Evolutionary conservation across 2,888 invertebrate genomes (phyloP), one percentile per base, ranked within the genome.

Genomic region (Pseudanteris insignis): DNA sequence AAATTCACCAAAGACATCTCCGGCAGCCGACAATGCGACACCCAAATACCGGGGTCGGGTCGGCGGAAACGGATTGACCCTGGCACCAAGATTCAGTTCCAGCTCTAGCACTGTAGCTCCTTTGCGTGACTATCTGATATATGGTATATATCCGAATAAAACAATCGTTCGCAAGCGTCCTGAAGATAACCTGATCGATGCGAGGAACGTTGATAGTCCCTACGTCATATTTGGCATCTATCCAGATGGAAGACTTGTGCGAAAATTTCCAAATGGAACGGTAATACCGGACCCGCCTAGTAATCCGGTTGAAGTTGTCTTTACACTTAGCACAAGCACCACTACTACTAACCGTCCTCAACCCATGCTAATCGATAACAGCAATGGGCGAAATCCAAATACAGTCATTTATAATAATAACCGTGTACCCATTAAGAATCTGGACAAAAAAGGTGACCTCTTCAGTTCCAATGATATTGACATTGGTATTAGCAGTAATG

Each of bases 191-290:
- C 77, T 84, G 72, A 83, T 87, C 80, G 87, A 88, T 76, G 82
- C 85, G 74, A 83, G 86, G 80, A 87, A 87, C 81, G 86, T 88
- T 75, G 83, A 87, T 71, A 86, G 85, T 75, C 89, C 89, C 66
- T 89, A 87, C 79, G 86, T 89, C 71, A 85, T 90, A 77, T 88
- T 88, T 73, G 89, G 90, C 77, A 85, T 90, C 73, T 87, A 86
- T 79, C 89, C 90, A 68, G 89, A 90, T 83, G 89, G 89, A 81
- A 89, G 88, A 78, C 83, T 90, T 79, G 87, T 90, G 77, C 86
- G 88, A 82, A 90, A 88, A 82, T 90, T 88, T 78, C 90, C 90
- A 66, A 90, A 91, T 74, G 90, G 90, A 79, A 89, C 90, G 77
- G 82, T 88, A 81, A 86, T 90, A 80, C 89, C 89, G 81, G 88